Conservation (phyloP, 2,888 invertebrate species). For the Allacma fusca region DNA sequence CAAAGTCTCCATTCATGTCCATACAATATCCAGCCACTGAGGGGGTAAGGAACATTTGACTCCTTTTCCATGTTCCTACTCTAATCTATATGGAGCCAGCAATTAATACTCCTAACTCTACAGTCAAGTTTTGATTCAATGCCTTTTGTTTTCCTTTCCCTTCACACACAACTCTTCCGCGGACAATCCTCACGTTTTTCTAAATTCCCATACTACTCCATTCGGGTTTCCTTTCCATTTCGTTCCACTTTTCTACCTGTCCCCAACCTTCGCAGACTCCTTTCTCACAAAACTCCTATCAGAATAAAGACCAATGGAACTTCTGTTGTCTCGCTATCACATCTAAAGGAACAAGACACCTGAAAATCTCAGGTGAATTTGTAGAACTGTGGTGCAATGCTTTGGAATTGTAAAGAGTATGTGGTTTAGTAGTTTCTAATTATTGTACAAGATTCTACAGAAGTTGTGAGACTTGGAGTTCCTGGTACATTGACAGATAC, state of each 20-base stretch:
- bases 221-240: background rate
- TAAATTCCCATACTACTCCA: background rate
- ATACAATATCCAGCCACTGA: slow-evolving; percentile 20
- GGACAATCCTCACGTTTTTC: background rate
- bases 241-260: background rate
- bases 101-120: slow-evolving; percentile 22
- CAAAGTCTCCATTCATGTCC: slow-evolving; percentile 1
- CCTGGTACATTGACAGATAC: too few species aligned
- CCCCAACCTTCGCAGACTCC: too few species aligned
- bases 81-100: slow-evolving; percentile 24
- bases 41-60: slow-evolving; percentile 27
- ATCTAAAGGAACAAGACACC: too few species aligned
- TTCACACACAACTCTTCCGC: background rate
- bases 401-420: too few species aligned
- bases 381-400: too few species aligned
- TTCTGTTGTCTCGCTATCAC: too few species aligned
- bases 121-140: slow-evolving; percentile 17
- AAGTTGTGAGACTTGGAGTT: too few species aligned
- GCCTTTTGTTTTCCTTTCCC: slow-evolving; percentile 7
- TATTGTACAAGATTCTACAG: too few species aligned
- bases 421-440: too few species aligned
- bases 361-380: too few species aligned
- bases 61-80: slow-evolving; percentile 15
- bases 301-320: too few species aligned
- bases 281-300: too few species aligned